Evolutionary conservation across 2,797 vertebrate genomes (phyloP).

Genomic region (Gobio occitaniae): DNA sequence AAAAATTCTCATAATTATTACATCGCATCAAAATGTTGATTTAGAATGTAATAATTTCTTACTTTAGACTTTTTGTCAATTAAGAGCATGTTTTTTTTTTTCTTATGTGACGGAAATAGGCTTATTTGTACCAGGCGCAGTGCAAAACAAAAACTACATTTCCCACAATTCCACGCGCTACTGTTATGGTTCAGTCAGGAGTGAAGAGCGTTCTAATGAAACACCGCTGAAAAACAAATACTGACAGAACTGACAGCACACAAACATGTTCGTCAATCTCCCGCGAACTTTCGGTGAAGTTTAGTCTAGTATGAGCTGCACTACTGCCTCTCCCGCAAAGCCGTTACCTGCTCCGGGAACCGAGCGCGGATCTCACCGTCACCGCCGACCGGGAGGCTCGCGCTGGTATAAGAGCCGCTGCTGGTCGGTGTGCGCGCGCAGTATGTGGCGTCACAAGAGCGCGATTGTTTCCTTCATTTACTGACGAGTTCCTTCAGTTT

Average conservation of each 20-base stretch:
- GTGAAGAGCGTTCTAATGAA: slow-evolving; percentile 56
- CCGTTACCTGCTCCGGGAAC: neutral
- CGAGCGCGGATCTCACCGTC: neutral
- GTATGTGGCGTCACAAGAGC: slow-evolving; percentile 70
- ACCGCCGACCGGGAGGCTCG: neutral
- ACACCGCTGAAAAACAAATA: neutral
- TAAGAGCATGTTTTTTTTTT: neutral
- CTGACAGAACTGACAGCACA: neutral
- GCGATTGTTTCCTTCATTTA: slow-evolving; percentile 71
- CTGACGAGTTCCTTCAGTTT: slow-evolving; percentile 32
- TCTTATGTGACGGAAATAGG: neutral
- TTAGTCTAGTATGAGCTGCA: neutral
- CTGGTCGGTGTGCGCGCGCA: slow-evolving; percentile 66
- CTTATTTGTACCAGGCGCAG: neutral
- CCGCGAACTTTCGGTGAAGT: slow-evolving; percentile 3
- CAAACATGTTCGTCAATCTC: neutral
- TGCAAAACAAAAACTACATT: slow-evolving; percentile 74
- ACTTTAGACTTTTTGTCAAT: too few species aligned
- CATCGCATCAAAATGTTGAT: neutral
- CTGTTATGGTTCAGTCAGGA: slow-evolving; percentile 78
- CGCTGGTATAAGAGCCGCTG: slow-evolving; percentile 66
- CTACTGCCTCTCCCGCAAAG: neutral
- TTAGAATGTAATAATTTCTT: neutral
- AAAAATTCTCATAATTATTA: neutral
- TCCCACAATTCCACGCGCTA: slow-evolving; percentile 71